Conservation (phyloP, 64 coral and sea anemone genomes). For the Exaiptasia diaphana region DNA sequence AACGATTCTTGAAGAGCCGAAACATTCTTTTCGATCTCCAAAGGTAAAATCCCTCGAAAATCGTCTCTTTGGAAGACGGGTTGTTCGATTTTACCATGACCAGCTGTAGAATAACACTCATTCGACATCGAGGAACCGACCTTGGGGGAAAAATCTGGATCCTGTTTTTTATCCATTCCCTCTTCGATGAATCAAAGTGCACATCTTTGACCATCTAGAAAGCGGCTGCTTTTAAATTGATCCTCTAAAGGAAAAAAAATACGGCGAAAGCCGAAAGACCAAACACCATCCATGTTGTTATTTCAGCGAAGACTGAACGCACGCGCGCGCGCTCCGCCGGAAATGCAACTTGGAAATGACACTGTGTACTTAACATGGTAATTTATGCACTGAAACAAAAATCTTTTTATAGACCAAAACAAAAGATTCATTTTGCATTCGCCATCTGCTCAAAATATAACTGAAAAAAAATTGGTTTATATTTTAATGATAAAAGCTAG, state of each 20-base stretch:
- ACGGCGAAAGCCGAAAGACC: not conserved
- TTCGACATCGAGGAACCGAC: not conserved
- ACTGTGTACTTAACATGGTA: not conserved
- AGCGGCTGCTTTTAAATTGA: no score
- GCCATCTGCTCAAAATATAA: no score
- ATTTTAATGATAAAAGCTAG: no score
- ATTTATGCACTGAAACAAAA: not conserved
- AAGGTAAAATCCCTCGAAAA: slow-evolving; percentile 14
- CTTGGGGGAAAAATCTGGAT: not conserved
- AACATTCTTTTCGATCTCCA: slow-evolving; percentile 57
- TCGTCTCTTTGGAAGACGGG: slow-evolving; percentile 7
- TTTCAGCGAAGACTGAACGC: not conserved
- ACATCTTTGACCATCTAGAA: slow-evolving; percentile 1
- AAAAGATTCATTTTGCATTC: no score
- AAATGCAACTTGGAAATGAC: slow-evolving; percentile 12
- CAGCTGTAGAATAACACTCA: slow-evolving; percentile 4
- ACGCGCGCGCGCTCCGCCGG: slow-evolving; percentile 18
- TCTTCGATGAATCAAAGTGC: slow-evolving; percentile 3
- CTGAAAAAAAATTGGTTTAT: no score
- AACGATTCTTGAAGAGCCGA: slow-evolving; percentile 47
- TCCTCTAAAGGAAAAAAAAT: not conserved
- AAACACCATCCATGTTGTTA: not conserved
- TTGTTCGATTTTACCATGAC: not conserved
- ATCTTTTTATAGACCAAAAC: slow-evolving; percentile 20
- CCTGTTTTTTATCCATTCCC: slow-evolving; percentile 3